Evolutionary conservation across 2,113 vertebrate species (phyloP).

Genomic region (Poeciliopsis retropinna): DNA sequence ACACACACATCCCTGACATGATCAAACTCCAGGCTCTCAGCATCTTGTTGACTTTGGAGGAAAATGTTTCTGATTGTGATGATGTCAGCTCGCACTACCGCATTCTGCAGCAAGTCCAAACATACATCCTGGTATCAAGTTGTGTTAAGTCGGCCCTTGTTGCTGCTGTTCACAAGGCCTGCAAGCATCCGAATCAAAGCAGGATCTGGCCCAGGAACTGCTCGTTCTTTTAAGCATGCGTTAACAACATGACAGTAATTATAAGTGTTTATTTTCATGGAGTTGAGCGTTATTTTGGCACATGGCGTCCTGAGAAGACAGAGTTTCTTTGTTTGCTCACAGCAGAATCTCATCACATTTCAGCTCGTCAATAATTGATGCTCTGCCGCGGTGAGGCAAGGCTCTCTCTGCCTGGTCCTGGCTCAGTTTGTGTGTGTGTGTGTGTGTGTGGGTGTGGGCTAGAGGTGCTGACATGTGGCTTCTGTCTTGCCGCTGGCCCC

Average conservation of each 20-base stretch:
- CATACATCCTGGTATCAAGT: slow-evolving; percentile 15
- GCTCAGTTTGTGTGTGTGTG: background rate
- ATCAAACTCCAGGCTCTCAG: slow-evolving; percentile 23
- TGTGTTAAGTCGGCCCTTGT: background rate
- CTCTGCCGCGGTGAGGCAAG: slow-evolving; percentile 59
- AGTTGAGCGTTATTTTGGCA: slow-evolving; percentile 16
- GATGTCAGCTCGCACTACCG: slow-evolving; percentile 26
- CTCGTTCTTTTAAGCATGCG: background rate
- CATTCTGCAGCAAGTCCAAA: slow-evolving; percentile 39
- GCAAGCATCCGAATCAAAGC: background rate
- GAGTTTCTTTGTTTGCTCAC: slow-evolving; percentile 60
- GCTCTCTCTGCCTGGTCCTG: slow-evolving; percentile 43
- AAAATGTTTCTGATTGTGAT: slow-evolving; percentile 23
- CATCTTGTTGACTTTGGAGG: slow-evolving; percentile 52
- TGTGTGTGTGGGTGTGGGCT: slow-evolving; percentile 15
- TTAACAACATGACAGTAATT: slow-evolving; percentile 5
- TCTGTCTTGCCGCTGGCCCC: slow-evolving; percentile 50
- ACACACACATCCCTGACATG: slow-evolving; percentile 12
- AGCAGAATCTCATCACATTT: slow-evolving; percentile 67
- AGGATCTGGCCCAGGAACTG: background rate
- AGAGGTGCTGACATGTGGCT: slow-evolving; percentile 64
- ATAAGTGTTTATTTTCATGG: background rate
- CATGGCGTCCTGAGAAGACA: slow-evolving; percentile 16
- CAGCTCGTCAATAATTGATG: slow-evolving; percentile 76
- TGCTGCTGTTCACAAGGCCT: background rate